These are phyloP conservation scores for Solen grandis DNA, from an alignment of 1,140 invertebrate species.

Conservation along the genomic window DNA sequence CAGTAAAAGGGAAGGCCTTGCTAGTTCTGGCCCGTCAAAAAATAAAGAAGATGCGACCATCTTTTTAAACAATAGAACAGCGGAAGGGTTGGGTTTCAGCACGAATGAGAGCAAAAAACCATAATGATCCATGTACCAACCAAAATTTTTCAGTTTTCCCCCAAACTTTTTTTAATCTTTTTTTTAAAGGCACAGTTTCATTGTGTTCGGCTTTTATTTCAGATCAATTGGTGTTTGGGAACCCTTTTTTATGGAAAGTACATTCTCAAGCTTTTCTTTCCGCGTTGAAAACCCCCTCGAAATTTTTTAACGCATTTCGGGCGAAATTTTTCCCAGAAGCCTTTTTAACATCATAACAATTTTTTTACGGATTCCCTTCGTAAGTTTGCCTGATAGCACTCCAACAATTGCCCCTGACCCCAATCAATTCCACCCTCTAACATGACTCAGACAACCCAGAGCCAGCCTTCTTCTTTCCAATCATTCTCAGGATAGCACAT, in stretches of 20 bases:
- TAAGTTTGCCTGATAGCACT: slow-evolving; percentile 48
- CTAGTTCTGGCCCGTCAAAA: slow-evolving; percentile 61
- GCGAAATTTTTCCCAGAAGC: slow-evolving; percentile 15
- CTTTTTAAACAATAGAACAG: background rate
- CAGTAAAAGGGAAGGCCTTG: slow-evolving; percentile 46
- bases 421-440: slow-evolving; percentile 53
- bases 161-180: background rate
- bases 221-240: background rate
- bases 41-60: slow-evolving; percentile 50
- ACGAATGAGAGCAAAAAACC: background rate
- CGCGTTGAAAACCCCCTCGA: slow-evolving; percentile 10
- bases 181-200: background rate
- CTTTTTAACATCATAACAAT: slow-evolving; percentile 44
- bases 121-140: slow-evolving; percentile 56
- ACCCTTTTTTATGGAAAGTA: background rate
- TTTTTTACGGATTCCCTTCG: slow-evolving; percentile 46
- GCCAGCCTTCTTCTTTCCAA: slow-evolving; percentile 60
- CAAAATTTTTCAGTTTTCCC: slow-evolving; percentile 54
- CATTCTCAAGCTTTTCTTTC: background rate
- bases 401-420: slow-evolving; percentile 33
- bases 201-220: background rate
- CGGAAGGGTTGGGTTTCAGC: slow-evolving; percentile 26
- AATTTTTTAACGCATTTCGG: background rate
- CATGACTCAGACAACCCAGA: slow-evolving; percentile 47
- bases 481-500: slow-evolving; percentile 57